Percentiles rank a stretch among this genome's conserved stretches.
These are phyloP conservation scores for Poecile atricapillus DNA, from an alignment of 2,113 vertebrate genomes.

Conservation along the genomic window DNA sequence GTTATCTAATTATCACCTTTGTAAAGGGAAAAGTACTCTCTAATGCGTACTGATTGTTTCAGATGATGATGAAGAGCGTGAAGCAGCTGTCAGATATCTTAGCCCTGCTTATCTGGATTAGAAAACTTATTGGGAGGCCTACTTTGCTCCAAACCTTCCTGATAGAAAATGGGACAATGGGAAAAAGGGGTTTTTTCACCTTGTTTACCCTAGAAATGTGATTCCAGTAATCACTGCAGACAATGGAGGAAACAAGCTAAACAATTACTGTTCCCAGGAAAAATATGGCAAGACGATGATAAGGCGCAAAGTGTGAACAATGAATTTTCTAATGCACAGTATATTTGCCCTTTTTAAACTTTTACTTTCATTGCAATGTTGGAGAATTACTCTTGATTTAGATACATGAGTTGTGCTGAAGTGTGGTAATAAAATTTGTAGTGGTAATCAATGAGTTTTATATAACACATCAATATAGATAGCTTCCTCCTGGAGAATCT, in stretches of 20 bases:
- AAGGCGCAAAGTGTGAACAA: not conserved
- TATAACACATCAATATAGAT: not conserved
- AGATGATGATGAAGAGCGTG: conserved; percentile 81
- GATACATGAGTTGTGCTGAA: not conserved
- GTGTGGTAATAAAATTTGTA: not conserved
- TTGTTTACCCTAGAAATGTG: conserved; percentile 49
- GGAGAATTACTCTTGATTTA: not conserved
- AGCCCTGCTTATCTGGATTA: conserved; percentile 72
- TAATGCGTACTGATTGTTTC: conserved; percentile 85
- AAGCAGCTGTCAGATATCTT: conserved; percentile 84
- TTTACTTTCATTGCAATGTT: not conserved
- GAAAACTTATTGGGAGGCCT: conserved; percentile 69
- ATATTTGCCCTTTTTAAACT: not conserved
- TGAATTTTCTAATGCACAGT: not conserved
- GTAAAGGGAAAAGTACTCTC: conserved; percentile 87
- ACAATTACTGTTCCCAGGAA: not conserved
- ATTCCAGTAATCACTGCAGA: conserved; percentile 40
- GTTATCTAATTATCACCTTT: conserved; percentile 93
- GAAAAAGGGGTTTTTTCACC: not conserved
- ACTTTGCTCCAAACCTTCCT: conserved; percentile 43
- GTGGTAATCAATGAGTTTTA: not conserved
- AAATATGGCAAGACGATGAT: not conserved
- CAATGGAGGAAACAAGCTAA: conserved; percentile 19
- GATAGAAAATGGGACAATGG: conserved; percentile 18
- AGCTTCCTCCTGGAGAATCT: not conserved